Evolutionary conservation across 2,888 invertebrate species (phyloP).

Genomic region (Sisyra terminalis): DNA sequence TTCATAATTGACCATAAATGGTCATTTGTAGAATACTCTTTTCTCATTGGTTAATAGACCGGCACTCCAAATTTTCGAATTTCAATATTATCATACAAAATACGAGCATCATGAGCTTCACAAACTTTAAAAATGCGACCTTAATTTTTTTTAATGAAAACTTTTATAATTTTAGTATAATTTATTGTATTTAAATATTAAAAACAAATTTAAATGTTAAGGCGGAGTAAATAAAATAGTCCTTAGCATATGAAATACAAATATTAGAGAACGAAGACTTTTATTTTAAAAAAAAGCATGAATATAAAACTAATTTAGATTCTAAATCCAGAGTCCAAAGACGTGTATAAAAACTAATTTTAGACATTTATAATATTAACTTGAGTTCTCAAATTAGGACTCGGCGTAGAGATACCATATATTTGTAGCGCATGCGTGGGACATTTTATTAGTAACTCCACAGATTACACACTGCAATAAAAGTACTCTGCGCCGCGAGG

Average conservation of each 20-base stretch:
- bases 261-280: no score
- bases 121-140: slow-evolving; percentile 4
- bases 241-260: no score
- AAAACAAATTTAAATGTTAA: background rate
- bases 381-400: slow-evolving; percentile 7
- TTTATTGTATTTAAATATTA: background rate
- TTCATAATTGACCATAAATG: slow-evolving; percentile 38
- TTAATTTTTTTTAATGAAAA: no score
- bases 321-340: background rate
- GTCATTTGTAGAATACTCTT: slow-evolving; percentile 39
- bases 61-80: no score
- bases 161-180: no score
- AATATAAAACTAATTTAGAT: no score
- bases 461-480: slow-evolving; percentile 5
- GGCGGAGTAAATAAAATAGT: no score
- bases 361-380: slow-evolving; percentile 4
- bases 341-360: slow-evolving; percentile 4
- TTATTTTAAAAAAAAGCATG: no score
- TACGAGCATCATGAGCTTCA: slow-evolving; percentile 13
- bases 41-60: slow-evolving; percentile 33
- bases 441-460: slow-evolving; percentile 1
- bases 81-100: background rate
- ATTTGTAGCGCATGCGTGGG: slow-evolving; percentile 20
- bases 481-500: slow-evolving; percentile 4
- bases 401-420: slow-evolving; percentile 13